Conservation (phyloP, 2,113 vertebrate species). For the Epinephelus cyanopodus region DNA sequence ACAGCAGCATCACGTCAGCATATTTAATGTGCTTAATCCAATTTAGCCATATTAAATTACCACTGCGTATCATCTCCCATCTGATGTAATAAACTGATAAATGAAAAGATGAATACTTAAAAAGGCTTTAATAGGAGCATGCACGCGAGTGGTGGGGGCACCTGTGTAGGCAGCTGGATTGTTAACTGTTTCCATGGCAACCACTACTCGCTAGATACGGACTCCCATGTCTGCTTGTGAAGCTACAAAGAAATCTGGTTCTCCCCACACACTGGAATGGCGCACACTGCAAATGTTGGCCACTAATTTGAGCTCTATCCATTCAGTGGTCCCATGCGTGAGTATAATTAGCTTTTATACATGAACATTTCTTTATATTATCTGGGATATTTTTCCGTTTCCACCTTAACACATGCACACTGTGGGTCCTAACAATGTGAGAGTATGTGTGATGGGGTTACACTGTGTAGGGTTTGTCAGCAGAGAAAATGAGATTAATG, state of each 20-base stretch:
- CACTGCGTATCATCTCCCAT: not conserved
- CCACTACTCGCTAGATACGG: constrained; percentile 46
- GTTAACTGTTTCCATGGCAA: constrained; percentile 76
- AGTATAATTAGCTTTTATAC: not conserved
- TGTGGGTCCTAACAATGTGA: not conserved
- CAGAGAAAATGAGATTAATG: constrained; percentile 20
- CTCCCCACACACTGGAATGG: not conserved
- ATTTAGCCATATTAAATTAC: not conserved
- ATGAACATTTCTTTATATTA: not conserved
- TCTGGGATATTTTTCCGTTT: not conserved
- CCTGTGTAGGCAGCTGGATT: constrained; percentile 70
- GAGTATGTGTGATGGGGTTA: constrained; percentile 9
- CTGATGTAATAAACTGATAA: not conserved
- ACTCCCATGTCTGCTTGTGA: constrained; percentile 12
- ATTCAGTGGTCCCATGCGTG: no score
- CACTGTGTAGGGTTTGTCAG: constrained; percentile 2
- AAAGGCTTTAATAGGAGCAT: constrained; percentile 38
- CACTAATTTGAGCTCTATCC: not conserved
- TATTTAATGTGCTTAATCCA: not conserved
- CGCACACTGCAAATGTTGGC: constrained; percentile 4
- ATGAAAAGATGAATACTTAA: constrained; percentile 31
- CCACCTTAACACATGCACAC: not conserved
- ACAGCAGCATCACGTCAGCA: not conserved
- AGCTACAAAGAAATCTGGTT: constrained; percentile 39
- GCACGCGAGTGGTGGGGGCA: constrained; percentile 17